Evolutionary conservation across 2,113 vertebrate genomes (phyloP).

Genomic region (Colaptes auratus): DNA sequence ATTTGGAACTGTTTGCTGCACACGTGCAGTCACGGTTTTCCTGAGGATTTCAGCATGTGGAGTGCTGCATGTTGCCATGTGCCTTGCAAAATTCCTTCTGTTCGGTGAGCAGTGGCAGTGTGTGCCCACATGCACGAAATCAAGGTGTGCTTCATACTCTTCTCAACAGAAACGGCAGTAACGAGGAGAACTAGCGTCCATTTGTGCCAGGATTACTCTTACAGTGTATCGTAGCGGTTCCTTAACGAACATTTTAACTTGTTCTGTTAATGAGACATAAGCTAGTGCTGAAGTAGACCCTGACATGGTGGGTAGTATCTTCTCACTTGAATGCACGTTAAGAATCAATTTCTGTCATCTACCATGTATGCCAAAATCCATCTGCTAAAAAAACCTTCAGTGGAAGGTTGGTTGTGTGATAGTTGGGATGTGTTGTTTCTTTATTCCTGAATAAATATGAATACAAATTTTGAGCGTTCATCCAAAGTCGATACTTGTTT

Average conservation of each 20-base stretch:
- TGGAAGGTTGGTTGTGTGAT: fast-evolving
- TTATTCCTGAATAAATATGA: neutral
- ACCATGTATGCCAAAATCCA: neutral
- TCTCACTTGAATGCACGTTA: neutral
- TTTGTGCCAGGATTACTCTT: neutral
- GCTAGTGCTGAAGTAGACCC: neutral
- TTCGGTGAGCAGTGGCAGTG: neutral
- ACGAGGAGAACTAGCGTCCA: neutral
- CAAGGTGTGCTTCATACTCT: neutral
- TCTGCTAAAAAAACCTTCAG: neutral
- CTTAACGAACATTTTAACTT: neutral
- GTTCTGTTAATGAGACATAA: fast-evolving
- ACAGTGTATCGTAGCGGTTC: fast-evolving
- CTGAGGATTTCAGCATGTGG: conserved; percentile 25
- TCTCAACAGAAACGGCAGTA: neutral
- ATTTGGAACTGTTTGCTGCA: neutral
- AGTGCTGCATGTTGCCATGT: conserved; percentile 38
- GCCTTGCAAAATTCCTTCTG: conserved; percentile 16
- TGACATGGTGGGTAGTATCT: neutral
- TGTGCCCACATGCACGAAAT: neutral
- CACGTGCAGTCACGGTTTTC: conserved; percentile 1
- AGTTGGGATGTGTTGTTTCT: neutral
- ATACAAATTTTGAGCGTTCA: neutral
- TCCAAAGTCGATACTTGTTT: conserved; percentile 5
- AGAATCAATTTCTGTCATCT: neutral